Base-by-base conservation (phyloP, 2,113 vertebrate genomes). In the Centropus bengalensis region DNA sequence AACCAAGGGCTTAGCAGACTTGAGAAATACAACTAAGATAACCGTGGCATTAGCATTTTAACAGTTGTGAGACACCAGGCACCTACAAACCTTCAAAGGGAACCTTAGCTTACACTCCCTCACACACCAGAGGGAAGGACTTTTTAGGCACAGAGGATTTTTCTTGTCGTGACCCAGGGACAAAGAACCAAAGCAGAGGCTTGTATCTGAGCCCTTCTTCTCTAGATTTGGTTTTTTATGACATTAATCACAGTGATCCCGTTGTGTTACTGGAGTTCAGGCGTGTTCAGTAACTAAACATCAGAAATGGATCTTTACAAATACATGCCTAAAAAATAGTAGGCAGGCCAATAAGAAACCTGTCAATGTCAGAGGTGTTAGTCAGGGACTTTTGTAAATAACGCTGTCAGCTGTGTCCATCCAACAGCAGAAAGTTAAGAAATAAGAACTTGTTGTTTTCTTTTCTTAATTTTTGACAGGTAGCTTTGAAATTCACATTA, bases 31-130 rank as follows among this genome's bases (percentile, higher is more conserved):
- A 54, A 27, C 73, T 62, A 44, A 90, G 74, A 70, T 80, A 88
- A 85, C 30, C 68, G 91, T 96, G 77, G 82, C 22, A 2, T 82
- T 85, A 89, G 28, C 9, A 15, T 94, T 93, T 91, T 82, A 78
- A 51, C 52, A 70, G 36, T 30, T 69, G 58, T 82, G 42, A 42
- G 27, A 76, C 4, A 15, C 33, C 20, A 62, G 62, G 52, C 16
- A 49, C 30, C 16, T 75, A 38, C 32, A 74, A n/a, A 45, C 38
- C 67, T 86, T 91, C 67, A 79, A 89, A 87, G 47, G 38, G 32
- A 91, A 49, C 2, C 1, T 75, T 70, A 44, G n/a, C 24, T 92
- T 75, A 36, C 55, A 27, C 10, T 2, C 54, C 24, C 17, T 91
- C 23, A 44, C 1, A 1, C 78, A 66, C 51, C 67, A 58, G 62